These are phyloP conservation scores for Orycteropus afer DNA, from an alignment of 2,113 vertebrate species.

Conservation along the genomic window DNA sequence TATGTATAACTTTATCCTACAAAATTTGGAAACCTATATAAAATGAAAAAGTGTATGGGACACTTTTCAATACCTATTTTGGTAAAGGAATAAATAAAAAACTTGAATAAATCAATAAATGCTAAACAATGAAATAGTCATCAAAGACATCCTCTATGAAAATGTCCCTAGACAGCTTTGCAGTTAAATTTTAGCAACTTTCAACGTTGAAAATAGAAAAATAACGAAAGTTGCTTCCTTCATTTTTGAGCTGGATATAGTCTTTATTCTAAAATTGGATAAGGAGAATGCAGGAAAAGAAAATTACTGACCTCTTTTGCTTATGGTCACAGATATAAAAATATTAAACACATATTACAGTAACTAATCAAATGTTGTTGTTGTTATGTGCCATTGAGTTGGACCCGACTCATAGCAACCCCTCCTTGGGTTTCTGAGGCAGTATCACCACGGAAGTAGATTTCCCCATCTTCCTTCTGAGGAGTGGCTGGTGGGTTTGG, in stretches of 20 bases:
- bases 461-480: too few species aligned
- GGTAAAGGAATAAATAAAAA: not conserved
- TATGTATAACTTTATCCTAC: not conserved
- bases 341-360: not conserved
- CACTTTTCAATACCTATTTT: not conserved
- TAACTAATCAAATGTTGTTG: not conserved
- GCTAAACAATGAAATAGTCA: not conserved
- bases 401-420: too few species aligned
- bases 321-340: not conserved
- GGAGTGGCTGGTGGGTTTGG: too few species aligned
- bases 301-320: not conserved
- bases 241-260: not conserved
- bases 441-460: too few species aligned
- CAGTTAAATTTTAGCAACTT: not conserved
- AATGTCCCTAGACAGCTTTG: not conserved
- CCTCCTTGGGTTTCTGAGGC: too few species aligned
- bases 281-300: not conserved
- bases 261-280: not conserved
- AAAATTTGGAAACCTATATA: not conserved
- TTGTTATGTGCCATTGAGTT: too few species aligned
- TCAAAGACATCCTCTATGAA: not conserved
- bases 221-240: not conserved
- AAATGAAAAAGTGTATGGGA: not conserved
- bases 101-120: not conserved
- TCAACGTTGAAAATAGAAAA: not conserved